A percentile compares a stretch with the other conserved stretches of the same genome.
Evolutionary conservation across 2,888 invertebrate species (phyloP).

Genomic region (Tenthredo scrophulariae): DNA sequence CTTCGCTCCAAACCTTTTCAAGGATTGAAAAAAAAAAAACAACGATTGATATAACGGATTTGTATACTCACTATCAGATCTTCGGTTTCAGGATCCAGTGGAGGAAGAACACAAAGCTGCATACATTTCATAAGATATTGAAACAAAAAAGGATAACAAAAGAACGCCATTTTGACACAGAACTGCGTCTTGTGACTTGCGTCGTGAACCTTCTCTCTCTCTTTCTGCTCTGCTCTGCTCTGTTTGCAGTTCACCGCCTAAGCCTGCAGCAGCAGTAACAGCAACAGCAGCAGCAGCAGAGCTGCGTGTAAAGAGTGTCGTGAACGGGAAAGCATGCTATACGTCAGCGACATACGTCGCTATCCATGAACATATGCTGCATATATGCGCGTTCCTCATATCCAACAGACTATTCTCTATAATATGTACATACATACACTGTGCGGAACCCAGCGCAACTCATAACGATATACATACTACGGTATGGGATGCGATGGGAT

Average conservation of each 20-base stretch:
- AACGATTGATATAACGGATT: not conserved
- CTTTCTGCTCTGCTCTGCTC: not conserved
- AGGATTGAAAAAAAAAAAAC: too few species aligned
- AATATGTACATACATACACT: not conserved
- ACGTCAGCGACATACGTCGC: not conserved
- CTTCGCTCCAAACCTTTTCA: too few species aligned
- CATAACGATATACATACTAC: not conserved
- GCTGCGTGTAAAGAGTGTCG: not conserved
- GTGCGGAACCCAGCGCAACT: not conserved
- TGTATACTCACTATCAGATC: not conserved
- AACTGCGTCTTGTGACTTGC: not conserved
- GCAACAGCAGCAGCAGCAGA: not conserved
- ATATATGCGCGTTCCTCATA: not conserved
- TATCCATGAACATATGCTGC: not conserved
- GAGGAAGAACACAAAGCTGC: not conserved
- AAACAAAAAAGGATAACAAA: not conserved
- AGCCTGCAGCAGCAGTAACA: not conserved
- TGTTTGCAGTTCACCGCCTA: slow-evolving; percentile 19
- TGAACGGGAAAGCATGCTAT: not conserved
- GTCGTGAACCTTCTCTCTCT: not conserved
- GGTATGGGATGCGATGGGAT: not conserved
- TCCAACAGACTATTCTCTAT: not conserved
- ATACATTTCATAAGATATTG: not conserved
- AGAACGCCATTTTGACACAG: not conserved
- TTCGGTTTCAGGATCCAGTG: not conserved